Evolutionary conservation across 1,140 invertebrate genomes (phyloP).

Genomic region (Orius insidiosus): DNA sequence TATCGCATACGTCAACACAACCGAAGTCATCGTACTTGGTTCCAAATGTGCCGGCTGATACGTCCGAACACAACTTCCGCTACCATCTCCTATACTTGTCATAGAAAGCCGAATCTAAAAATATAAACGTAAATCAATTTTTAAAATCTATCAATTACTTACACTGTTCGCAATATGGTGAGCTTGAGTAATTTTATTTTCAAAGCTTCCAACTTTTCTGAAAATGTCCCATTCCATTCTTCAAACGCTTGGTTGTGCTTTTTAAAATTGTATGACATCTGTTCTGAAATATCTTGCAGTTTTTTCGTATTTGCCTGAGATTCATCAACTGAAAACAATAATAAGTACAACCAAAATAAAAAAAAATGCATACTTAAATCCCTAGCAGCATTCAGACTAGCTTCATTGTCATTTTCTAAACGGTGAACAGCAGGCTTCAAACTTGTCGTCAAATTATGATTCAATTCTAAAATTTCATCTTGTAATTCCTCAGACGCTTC

Average conservation of each 20-base stretch:
- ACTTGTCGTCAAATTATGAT: slow-evolving; percentile 20
- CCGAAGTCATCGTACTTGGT: slow-evolving; percentile 48
- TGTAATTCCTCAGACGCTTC: slow-evolving; percentile 21
- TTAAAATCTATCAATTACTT: slow-evolving; percentile 24
- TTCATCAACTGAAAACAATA: slow-evolving; percentile 18
- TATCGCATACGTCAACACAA: slow-evolving; percentile 48
- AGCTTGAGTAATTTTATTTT: slow-evolving; percentile 57
- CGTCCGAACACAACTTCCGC: slow-evolving; percentile 37
- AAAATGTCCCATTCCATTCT: slow-evolving; percentile 39
- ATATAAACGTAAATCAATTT: slow-evolving; percentile 5
- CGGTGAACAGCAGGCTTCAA: slow-evolving; percentile 32
- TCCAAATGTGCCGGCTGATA: slow-evolving; percentile 43
- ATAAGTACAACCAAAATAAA: background rate
- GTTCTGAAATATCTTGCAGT: slow-evolving; percentile 17
- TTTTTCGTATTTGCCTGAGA: slow-evolving; percentile 19
- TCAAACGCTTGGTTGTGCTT: slow-evolving; percentile 37
- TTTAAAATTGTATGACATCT: slow-evolving; percentile 19
- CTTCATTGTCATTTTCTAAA: slow-evolving; percentile 35
- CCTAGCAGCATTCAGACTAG: slow-evolving; percentile 26
- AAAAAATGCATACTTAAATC: slow-evolving; percentile 17
- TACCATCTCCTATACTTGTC: slow-evolving; percentile 25
- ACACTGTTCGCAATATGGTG: slow-evolving; percentile 64
- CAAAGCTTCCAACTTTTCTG: slow-evolving; percentile 43
- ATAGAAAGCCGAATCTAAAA: slow-evolving; percentile 64
- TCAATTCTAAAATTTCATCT: slow-evolving; percentile 19